A percentile compares a stretch with the other conserved stretches of the same genome.
Conservation (phyloP, 64 coral and sea anemone genomes). For the Porites lutea region DNA sequence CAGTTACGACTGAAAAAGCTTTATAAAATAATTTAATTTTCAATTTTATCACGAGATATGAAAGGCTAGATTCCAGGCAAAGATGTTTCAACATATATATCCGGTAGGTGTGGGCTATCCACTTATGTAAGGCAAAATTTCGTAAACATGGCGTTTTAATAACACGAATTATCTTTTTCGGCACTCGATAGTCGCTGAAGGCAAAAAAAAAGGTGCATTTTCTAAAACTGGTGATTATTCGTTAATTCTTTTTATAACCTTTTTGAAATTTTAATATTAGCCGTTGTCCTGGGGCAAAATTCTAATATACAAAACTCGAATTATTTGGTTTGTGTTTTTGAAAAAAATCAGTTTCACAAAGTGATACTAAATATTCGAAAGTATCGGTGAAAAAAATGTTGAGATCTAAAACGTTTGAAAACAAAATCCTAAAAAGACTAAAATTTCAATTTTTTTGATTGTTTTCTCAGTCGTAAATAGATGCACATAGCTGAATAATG, state of each 20-base stretch:
- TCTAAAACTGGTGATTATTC: neutral
- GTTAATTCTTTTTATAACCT: neutral
- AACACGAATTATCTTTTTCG: constrained; percentile 25
- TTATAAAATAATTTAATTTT: constrained; percentile 30
- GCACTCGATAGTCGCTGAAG: constrained; percentile 26
- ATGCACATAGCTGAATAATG: no score
- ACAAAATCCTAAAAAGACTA: no score
- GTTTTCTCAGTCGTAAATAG: no score
- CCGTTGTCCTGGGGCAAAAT: neutral
- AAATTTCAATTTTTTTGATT: no score
- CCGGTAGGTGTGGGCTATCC: constrained; percentile 19
- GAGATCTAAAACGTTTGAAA: no score
- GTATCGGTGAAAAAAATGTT: neutral
- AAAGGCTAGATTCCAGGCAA: constrained; percentile 3
- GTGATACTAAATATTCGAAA: neutral
- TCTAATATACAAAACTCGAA: no score
- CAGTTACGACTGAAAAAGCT: constrained; percentile 32
- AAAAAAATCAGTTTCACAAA: neutral
- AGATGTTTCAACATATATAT: constrained; percentile 17
- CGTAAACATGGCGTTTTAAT: constrained; percentile 38
- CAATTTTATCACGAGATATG: constrained; percentile 26
- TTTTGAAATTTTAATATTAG: neutral
- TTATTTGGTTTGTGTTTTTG: no score
- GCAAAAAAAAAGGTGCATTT: neutral
- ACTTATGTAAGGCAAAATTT: constrained; percentile 20